Conservation (phyloP, 2,113 vertebrate genomes). For the Malurus elegans region DNA sequence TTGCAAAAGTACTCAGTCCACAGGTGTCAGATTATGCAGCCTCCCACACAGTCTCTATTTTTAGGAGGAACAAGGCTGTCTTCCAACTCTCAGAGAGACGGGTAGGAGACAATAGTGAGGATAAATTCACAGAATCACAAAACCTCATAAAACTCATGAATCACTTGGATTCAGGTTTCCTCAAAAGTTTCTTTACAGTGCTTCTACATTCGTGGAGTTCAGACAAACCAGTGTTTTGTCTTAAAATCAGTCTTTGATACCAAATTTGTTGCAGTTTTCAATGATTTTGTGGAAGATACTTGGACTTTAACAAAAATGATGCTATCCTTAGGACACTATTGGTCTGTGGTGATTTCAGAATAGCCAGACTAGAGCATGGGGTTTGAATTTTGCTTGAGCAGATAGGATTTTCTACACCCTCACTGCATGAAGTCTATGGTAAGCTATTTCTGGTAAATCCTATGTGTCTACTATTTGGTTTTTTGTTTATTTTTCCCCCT, state of each 20-base stretch:
- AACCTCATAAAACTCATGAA: neutral
- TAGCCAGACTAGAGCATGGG: neutral
- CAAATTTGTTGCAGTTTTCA: neutral
- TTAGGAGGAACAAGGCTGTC: neutral
- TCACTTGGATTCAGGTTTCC: neutral
- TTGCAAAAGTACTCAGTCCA: neutral
- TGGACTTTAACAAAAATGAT: neutral
- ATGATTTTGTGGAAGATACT: neutral
- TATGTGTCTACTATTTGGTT: neutral
- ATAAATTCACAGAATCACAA: neutral
- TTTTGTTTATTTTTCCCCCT: rapidly evolving
- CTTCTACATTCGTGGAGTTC: neutral
- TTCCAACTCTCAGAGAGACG: neutral
- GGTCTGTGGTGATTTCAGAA: neutral
- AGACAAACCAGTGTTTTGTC: neutral
- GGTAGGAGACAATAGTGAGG: neutral
- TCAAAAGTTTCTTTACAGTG: neutral
- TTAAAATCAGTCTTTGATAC: neutral
- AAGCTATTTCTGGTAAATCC: neutral
- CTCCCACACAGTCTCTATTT: constrained; percentile 5
- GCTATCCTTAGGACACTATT: neutral
- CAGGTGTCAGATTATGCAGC: constrained; percentile 6
- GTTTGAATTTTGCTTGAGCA: neutral
- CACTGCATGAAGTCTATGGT: neutral
- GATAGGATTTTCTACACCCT: neutral